phyloP scores from a whole-genome alignment of 1,140 invertebrate species.

The Bombus cullumanus region DNA sequence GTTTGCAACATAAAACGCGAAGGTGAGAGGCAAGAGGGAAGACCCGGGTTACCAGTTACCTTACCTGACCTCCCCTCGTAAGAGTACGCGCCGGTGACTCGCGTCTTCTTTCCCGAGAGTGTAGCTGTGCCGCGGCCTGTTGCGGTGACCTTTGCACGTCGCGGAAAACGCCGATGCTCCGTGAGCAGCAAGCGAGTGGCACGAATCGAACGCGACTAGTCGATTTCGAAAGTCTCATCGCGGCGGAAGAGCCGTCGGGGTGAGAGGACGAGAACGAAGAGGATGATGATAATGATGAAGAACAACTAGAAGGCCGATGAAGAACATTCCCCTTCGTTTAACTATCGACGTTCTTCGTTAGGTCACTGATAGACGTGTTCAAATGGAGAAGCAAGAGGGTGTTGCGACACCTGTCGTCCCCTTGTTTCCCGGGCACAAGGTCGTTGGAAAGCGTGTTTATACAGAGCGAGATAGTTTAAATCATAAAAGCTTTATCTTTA shows the following conservation, averaged over 20 bases:
- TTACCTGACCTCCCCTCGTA: constrained; percentile 69
- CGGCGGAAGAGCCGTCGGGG: constrained; percentile 58
- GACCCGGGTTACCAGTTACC: constrained; percentile 68
- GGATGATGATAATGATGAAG: constrained; percentile 68
- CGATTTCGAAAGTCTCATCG: constrained; percentile 68
- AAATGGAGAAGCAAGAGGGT: constrained; percentile 18
- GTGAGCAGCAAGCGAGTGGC: constrained; percentile 65
- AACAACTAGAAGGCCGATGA: constrained; percentile 59
- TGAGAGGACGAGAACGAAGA: constrained; percentile 54
- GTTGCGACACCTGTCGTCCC: constrained; percentile 12
- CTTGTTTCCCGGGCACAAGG: constrained; percentile 16
- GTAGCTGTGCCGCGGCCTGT: constrained; percentile 59
- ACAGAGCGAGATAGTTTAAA: background rate
- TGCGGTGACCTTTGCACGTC: constrained; percentile 68
- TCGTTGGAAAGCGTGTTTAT: background rate
- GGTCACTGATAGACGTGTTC: background rate
- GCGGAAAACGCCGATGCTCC: constrained; percentile 70
- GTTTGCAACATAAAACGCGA: constrained; percentile 66
- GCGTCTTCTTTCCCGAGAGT: constrained; percentile 66
- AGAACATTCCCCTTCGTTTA: constrained; percentile 57
- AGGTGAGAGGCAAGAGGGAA: constrained; percentile 67
- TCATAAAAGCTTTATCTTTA: background rate
- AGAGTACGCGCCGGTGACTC: constrained; percentile 68
- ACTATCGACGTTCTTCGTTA: constrained; percentile 29
- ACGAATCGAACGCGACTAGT: constrained; percentile 68